Conservation (phyloP, 2,888 invertebrate genomes). For the Helleia helle region DNA sequence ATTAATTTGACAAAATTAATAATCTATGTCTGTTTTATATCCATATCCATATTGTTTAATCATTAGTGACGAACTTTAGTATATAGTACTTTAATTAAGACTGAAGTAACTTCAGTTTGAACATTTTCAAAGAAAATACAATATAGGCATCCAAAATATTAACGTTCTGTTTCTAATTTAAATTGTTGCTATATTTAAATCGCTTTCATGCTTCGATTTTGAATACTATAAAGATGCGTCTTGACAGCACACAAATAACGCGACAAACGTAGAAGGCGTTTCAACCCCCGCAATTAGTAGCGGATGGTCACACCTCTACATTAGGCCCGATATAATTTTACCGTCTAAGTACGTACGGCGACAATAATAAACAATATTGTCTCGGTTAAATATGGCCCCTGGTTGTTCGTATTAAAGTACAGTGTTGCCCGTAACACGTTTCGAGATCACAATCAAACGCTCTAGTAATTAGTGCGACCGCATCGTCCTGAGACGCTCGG, state of each 20-base stretch:
- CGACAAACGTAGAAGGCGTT: conserved; percentile 35
- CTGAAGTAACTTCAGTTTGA: too few species aligned
- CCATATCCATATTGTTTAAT: too few species aligned
- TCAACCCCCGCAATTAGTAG: conserved; percentile 65
- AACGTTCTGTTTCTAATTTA: conserved; percentile 18
- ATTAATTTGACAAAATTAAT: too few species aligned
- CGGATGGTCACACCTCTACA: conserved; percentile 71
- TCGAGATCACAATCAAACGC: conserved; percentile 65
- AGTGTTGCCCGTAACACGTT: conserved; percentile 28
- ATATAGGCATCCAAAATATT: conserved; percentile 13
- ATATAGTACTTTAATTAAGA: too few species aligned
- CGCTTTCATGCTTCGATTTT: conserved; percentile 46
- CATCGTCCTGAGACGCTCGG: conserved; percentile 61
- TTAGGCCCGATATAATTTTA: conserved; percentile 65
- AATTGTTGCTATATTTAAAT: conserved; percentile 34
- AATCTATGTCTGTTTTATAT: too few species aligned
- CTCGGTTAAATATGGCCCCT: conserved; percentile 32
- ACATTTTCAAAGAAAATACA: too few species aligned
- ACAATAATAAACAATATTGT: conserved; percentile 46
- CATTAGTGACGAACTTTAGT: too few species aligned
- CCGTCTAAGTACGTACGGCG: conserved; percentile 67
- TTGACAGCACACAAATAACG: conserved; percentile 55
- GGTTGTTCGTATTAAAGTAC: conserved; percentile 28
- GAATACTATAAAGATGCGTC: conserved; percentile 48
- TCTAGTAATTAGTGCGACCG: conserved; percentile 68